Conservation (phyloP, 2,797 vertebrate genomes). For the Bucorvus abyssinicus region DNA sequence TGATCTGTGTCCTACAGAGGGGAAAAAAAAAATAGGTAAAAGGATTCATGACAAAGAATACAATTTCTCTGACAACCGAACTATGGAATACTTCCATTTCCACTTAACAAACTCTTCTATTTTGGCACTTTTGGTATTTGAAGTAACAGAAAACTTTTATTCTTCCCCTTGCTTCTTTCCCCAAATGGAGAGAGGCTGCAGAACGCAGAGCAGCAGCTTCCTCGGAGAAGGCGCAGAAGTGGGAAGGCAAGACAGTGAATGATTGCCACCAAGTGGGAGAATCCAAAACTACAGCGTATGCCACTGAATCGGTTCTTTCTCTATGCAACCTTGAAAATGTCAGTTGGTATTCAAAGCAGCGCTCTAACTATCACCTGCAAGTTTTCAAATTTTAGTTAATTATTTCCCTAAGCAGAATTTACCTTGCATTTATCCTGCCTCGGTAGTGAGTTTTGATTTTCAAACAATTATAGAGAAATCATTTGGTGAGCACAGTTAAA, state of each 20-base stretch:
- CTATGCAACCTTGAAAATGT: neutral
- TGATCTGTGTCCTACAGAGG: neutral
- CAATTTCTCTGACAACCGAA: constrained; percentile 32
- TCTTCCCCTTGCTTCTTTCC: neutral
- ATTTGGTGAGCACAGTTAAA: neutral
- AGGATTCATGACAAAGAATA: constrained; percentile 17
- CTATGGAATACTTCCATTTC: constrained; percentile 3
- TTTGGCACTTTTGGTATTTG: neutral
- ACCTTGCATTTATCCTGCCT: neutral
- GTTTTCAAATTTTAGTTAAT: neutral
- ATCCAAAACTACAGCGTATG: neutral
- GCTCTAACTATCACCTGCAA: neutral
- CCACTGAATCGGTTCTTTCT: neutral
- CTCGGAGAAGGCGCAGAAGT: neutral
- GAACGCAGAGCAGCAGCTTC: neutral
- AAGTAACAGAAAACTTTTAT: neutral
- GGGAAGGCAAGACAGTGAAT: neutral
- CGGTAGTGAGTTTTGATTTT: neutral
- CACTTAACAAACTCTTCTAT: neutral
- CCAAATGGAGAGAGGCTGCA: neutral
- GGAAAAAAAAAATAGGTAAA: neutral
- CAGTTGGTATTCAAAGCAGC: neutral
- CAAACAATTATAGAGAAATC: neutral
- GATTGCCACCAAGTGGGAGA: constrained; percentile 69
- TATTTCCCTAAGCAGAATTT: neutral